Percentiles rank a stretch among this genome's conserved stretches.
Evolutionary conservation across 1,140 invertebrate species (phyloP).

Genomic region (Drosophila pruinosa): DNA sequence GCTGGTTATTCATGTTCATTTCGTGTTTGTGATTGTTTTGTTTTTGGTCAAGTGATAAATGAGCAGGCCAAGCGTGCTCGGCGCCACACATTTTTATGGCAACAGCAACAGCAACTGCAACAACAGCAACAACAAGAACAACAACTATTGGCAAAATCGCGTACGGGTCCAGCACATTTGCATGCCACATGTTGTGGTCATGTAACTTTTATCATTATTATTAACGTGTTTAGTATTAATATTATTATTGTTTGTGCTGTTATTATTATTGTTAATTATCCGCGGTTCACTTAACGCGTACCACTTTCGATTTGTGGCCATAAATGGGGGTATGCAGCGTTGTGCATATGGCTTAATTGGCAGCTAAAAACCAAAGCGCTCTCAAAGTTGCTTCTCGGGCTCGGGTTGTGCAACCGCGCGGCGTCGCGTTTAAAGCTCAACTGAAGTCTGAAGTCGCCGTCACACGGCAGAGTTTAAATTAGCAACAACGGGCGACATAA

Average conservation of each 20-base stretch:
- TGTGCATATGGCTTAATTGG: conserved; percentile 1
- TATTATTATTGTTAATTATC: conserved; percentile 12
- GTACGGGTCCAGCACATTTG: conserved; percentile 14
- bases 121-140: neutral
- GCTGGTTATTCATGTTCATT: neutral
- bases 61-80: conserved; percentile 25
- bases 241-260: conserved; percentile 9
- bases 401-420: conserved; percentile 49
- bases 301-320: conserved; percentile 32
- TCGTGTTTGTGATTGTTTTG: neutral
- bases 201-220: conserved; percentile 15
- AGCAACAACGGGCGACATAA: conserved; percentile 42
- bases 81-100: conserved; percentile 4
- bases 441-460: conserved; percentile 51
- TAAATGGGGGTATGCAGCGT: neutral
- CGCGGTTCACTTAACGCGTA: conserved; percentile 24
- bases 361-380: neutral
- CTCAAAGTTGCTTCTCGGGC: neutral
- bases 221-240: neutral
- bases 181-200: conserved; percentile 15
- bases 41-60: conserved; percentile 39
- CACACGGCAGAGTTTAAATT: conserved; percentile 47
- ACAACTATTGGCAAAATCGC: neutral
- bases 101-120: neutral
- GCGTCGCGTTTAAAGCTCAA: conserved; percentile 53